Evolutionary conservation across 2,888 invertebrate genomes (phyloP), one percentile per base, ranked within the genome.

Genomic region (Thyatira batis): DNA sequence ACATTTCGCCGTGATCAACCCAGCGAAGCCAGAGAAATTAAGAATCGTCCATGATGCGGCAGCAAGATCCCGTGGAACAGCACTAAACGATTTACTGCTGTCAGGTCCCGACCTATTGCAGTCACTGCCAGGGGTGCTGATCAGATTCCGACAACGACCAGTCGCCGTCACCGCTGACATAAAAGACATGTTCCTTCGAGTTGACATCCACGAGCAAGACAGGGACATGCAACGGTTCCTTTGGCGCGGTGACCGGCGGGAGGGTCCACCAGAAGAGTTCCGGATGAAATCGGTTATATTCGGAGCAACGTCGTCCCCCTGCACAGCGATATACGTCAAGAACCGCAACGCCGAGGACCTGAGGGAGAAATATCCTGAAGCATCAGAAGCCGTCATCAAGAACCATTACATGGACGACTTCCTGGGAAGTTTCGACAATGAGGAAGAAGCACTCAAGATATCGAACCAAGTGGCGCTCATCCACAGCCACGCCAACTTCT

Each of bases 371-470:
- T 45, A 52, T 17, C 56, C 57, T 0, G 57, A 45, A 17, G 49
- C 53, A 4, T 30, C 33, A 9, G 9, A 5, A 6, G 46, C 55
- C n/a, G 52, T 57, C 4, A 25, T 51, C 1, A 20, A 25, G 3
- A 33, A 50, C 13, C 55, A 55, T 30, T 60, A 57, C 28, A 52
- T 60, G 54, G 60, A 60, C 21, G 57, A 57, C 30, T 57, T 49
- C 25, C 9, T 58, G 1, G 39, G 13, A 0, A 56, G 54, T 20
- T 50, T 53, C n/a, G 44, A 51, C 8, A 28, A 20, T 17, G 43
- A 20, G 2, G 44, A 46, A 11, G 49, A 53, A 17, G 54, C 54
- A 0, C 23, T 27, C 3, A 10, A 13, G 10, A 9, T 44, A 9
- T 20, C 51, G 0, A 8, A 17, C 8, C 27, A 20, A 1, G 45